phyloP scores from a whole-genome alignment of 2,113 vertebrate genomes.

The Ascaphus truei region DNA sequence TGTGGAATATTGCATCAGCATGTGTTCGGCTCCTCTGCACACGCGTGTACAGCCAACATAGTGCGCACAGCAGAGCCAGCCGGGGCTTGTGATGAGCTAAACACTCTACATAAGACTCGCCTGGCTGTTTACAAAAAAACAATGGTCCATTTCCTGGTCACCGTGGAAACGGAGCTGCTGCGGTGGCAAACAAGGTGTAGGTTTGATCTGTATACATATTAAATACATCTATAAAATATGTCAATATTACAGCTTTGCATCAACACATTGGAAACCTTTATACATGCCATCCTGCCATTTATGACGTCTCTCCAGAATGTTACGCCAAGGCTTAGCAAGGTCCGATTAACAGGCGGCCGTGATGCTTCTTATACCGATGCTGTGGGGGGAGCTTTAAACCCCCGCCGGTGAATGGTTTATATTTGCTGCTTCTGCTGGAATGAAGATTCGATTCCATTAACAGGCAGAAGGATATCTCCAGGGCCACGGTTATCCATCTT shows the following conservation, averaged over 20 bases:
- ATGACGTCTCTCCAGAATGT: neutral
- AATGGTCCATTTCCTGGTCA: constrained; percentile 16
- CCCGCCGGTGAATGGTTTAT: neutral
- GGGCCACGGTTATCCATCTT: too few relatives aligned
- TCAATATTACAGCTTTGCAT: constrained; percentile 10
- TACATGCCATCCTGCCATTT: neutral
- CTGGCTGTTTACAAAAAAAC: neutral
- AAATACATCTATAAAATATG: constrained; percentile 11
- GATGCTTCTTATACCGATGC: too few relatives aligned
- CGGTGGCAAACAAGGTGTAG: neutral
- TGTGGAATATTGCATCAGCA: too few relatives aligned
- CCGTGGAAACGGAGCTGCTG: constrained; percentile 19
- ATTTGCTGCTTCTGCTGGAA: too few relatives aligned
- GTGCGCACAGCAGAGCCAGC: too few relatives aligned
- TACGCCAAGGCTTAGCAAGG: too few relatives aligned
- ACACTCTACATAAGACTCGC: neutral
- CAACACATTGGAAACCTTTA: neutral
- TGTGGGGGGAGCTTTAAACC: neutral
- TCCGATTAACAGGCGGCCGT: too few relatives aligned
- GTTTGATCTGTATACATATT: neutral
- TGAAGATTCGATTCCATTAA: too few relatives aligned
- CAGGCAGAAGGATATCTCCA: too few relatives aligned
- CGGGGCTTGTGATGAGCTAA: neutral
- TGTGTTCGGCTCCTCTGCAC: too few relatives aligned
- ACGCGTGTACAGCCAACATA: neutral